Base-by-base conservation (phyloP, 2,797 vertebrate species). In the Spinus olivaceus region DNA sequence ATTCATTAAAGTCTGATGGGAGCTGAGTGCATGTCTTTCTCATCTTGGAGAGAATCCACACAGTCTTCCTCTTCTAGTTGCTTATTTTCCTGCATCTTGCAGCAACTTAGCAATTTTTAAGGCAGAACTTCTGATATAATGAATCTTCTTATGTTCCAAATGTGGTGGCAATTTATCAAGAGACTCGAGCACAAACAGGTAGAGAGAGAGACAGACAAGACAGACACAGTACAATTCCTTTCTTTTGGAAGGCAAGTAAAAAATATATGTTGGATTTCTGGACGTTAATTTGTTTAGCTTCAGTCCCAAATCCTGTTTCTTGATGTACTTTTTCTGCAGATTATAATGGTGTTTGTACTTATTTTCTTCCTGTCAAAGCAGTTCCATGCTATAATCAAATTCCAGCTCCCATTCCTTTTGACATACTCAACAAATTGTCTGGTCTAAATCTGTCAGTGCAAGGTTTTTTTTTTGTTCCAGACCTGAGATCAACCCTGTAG, bases 391-490 rank as follows among this genome's bases (percentile, higher is more conserved):
- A 66, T 80, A 85, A 85, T 81, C 81, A 93, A 61, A 72, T 85
- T 93, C 84, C 64, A 95, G 28, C 30, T 91, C 56, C 78, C 6
- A 1, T 66, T 93, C 63, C 66, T 81, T 95, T 80, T 89, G 94
- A 86, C 78, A 96, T 51, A 84, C 49, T 87, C 67, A 85, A 95
- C 51, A 91, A 92, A 94, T 82, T 67, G 10, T 76, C 35, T 56
- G 64, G 41, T 87, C 74, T 92, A 77, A 93, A 94, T 94, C 78
- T 96, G 78, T 87, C 89, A 93, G 23, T 12, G 60, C 8, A 86
- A 85, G 49, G 41, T 67, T 91, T 94, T 96, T 93, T 37, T 93
- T 96, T 94, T 91, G 87, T 91, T 92, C 47, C 67, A 92, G 83
- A 72, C 51, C 51, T 89, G 60, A 91, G 78, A 89, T 89, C 71